Percentiles rank a stretch among this genome's conserved stretches.
Conservation (phyloP, 2,113 vertebrate species). For the Cromileptes altivelis region DNA sequence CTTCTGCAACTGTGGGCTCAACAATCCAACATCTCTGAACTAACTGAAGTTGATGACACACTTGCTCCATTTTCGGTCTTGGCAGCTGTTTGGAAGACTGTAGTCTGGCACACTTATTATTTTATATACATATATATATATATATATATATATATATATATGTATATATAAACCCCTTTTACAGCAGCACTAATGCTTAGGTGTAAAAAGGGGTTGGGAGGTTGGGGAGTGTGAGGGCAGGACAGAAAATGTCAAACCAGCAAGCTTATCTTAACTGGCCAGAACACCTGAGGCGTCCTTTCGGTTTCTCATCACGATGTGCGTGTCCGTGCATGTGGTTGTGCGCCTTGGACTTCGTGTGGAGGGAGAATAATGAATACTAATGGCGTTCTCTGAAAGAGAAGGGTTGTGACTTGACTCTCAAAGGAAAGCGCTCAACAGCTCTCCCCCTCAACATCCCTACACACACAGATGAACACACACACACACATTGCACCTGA, state of each 20-base stretch:
- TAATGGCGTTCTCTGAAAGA: slow-evolving; percentile 76
- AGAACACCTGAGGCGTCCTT: slow-evolving; percentile 76
- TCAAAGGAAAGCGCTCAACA: slow-evolving; percentile 66
- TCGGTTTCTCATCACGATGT: slow-evolving; percentile 65
- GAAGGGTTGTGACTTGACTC: slow-evolving; percentile 80
- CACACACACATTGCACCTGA: slow-evolving; percentile 56
- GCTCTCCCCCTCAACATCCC: slow-evolving; percentile 37
- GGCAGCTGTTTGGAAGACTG: slow-evolving; percentile 13
- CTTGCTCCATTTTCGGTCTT: slow-evolving; percentile 17
- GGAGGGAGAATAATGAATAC: slow-evolving; percentile 79
- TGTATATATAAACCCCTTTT: slow-evolving; percentile 37
- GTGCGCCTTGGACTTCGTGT: slow-evolving; percentile 60
- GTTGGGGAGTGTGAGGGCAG: slow-evolving; percentile 7
- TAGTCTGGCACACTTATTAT: slow-evolving; percentile 11
- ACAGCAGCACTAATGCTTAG: slow-evolving; percentile 45
- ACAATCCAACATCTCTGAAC: slow-evolving; percentile 23
- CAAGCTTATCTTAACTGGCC: slow-evolving; percentile 80
- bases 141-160: no score
- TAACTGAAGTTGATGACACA: slow-evolving; percentile 43
- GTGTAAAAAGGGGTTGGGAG: slow-evolving; percentile 31
- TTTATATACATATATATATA: slow-evolving; percentile 3
- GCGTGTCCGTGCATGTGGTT: slow-evolving; percentile 57
- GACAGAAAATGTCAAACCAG: slow-evolving; percentile 75
- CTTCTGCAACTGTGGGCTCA: not conserved
- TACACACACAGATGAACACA: slow-evolving; percentile 24